phyloP scores from a whole-genome alignment of 2,113 vertebrate species.

The Penelope pileata region DNA sequence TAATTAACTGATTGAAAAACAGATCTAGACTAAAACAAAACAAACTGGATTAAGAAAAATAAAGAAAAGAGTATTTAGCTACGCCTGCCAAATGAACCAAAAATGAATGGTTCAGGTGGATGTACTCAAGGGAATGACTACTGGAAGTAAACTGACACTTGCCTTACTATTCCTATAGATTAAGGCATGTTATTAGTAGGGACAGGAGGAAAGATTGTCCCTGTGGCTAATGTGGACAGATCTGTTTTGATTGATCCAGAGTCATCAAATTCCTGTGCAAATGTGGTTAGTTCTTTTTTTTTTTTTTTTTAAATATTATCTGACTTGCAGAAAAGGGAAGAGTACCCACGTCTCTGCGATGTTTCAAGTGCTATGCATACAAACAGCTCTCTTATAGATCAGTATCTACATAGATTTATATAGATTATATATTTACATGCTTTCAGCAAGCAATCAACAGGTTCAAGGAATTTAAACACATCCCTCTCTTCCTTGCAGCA shows the following conservation, averaged over 20 bases:
- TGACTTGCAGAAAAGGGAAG: neutral
- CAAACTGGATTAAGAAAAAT: neutral
- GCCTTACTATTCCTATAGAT: neutral
- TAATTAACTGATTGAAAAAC: neutral
- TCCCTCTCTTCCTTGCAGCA: neutral
- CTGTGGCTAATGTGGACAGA: neutral
- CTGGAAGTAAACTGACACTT: neutral
- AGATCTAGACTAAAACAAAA: neutral
- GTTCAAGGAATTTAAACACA: neutral
- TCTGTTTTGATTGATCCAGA: neutral
- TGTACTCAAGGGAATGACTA: neutral
- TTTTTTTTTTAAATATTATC: neutral
- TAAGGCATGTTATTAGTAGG: neutral
- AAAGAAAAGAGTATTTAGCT: neutral
- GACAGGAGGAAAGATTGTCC: neutral
- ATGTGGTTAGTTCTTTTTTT: neutral
- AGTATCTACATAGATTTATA: neutral
- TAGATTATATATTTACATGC: no score
- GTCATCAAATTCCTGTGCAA: neutral
- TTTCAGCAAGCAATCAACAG: neutral
- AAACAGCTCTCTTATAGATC: neutral
- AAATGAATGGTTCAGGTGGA: neutral
- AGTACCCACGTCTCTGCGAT: neutral
- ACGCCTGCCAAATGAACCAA: neutral
- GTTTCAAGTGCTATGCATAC: neutral